Evolutionary conservation across 2,888 invertebrate species (phyloP), one percentile per base, ranked within the genome.

Genomic region (Acrobeloides nanus): DNA sequence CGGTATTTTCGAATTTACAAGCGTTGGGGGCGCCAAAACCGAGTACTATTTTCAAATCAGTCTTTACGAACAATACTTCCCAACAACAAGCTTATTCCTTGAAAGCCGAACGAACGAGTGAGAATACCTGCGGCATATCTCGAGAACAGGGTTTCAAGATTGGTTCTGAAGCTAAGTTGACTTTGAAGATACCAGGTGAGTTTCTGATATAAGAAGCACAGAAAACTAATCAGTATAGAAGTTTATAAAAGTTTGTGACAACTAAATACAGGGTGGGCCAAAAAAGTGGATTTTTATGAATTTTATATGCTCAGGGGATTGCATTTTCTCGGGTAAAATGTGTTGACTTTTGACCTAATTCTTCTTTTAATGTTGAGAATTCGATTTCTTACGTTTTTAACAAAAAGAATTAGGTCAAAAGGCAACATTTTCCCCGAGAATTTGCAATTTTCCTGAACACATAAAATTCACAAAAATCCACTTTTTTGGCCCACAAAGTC

Each of bases 171-270:
- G 72, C 76, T 34, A 74, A 75, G 51, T 59, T 78, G n/a, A 75
- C 74, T 48, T 66, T 79, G 38, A 75, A 75, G 41, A 74, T 77
- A 31, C 78, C 78, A 4, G 71, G 76, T 72, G 48, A 57, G 65
- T 62, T 39, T 55, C 40, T 6, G 5, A 17, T 21, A 8, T 7
- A n/a, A n/a, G n/a, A n/a, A n/a, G n/a, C n/a, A n/a, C n/a, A n/a
- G n/a, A n/a, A n/a, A n/a, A n/a, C n/a, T n/a, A n/a, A n/a, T n/a
- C n/a, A n/a, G n/a, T n/a, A n/a, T n/a, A n/a, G n/a, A n/a, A n/a
- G n/a, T n/a, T n/a, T n/a, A n/a, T n/a, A n/a, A n/a, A n/a, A n/a
- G n/a, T n/a, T n/a, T n/a, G n/a, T n/a, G n/a, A n/a, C n/a, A n/a
- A n/a, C n/a, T n/a, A n/a, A n/a, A n/a, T n/a, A n/a, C n/a, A n/a